phyloP scores from a whole-genome alignment of 35 echinoderm and acorn worm genomes.

The Chiridota heheva region DNA sequence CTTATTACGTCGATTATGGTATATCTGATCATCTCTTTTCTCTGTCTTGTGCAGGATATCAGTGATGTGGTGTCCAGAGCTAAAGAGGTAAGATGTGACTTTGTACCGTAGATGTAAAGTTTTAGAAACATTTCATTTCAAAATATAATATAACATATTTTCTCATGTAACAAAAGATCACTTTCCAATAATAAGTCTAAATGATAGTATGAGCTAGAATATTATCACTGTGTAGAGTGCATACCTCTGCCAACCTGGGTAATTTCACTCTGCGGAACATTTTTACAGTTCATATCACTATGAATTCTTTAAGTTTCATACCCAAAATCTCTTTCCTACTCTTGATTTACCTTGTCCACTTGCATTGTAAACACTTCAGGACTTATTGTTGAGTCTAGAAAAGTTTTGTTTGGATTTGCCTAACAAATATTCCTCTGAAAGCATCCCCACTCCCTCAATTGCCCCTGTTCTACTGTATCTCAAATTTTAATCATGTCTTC shows the following conservation, averaged over 20 bases:
- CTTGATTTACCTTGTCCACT: too few relatives aligned
- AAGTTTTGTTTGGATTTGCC: too few relatives aligned
- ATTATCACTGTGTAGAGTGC: neutral
- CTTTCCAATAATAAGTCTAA: neutral
- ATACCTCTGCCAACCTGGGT: neutral
- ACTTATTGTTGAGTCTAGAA: too few relatives aligned
- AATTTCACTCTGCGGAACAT: neutral
- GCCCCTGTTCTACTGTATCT: too few relatives aligned
- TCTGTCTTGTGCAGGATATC: slow-evolving; percentile 49
- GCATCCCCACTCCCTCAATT: too few relatives aligned
- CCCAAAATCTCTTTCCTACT: too few relatives aligned
- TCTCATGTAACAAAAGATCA: neutral
- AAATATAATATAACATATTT: neutral
- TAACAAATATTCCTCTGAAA: too few relatives aligned
- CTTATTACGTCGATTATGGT: neutral
- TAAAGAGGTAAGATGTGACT: slow-evolving; percentile 35
- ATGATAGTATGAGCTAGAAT: neutral
- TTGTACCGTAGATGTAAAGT: neutral
- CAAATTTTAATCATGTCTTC: too few relatives aligned
- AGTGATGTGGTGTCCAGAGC: slow-evolving; percentile 58
- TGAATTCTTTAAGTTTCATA: too few relatives aligned
- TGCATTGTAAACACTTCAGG: too few relatives aligned
- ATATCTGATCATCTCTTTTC: neutral
- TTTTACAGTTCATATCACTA: too few relatives aligned
- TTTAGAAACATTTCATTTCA: neutral